phyloP scores from a whole-genome alignment of 1,140 invertebrate species.

The Branchinecta lindahli region DNA sequence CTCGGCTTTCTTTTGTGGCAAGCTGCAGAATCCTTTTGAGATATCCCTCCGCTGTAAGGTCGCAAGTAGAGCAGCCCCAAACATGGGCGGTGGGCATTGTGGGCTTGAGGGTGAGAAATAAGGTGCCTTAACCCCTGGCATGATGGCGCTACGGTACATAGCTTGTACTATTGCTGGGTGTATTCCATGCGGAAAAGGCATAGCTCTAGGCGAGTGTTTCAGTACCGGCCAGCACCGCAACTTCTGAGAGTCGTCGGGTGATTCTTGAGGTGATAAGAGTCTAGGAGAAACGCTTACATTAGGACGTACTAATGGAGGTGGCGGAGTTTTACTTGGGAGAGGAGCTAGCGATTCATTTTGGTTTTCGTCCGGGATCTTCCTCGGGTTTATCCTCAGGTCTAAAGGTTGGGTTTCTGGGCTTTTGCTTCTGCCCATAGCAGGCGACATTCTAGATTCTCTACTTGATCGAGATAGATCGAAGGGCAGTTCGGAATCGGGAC shows the following conservation, averaged over 20 bases:
- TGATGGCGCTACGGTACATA: not conserved
- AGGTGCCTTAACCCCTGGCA: not conserved
- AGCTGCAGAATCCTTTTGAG: not conserved
- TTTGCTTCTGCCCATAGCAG: not conserved
- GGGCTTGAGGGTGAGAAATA: not conserved
- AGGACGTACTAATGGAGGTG: constrained; percentile 1
- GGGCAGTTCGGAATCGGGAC: not conserved
- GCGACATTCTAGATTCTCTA: not conserved
- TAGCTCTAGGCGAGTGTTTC: too few species aligned
- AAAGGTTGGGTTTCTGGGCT: not conserved
- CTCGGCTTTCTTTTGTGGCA: too few species aligned
- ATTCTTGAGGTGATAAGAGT: too few species aligned
- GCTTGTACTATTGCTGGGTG: not conserved
- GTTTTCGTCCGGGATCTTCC: not conserved
- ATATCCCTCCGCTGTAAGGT: not conserved
- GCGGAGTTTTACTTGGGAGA: not conserved
- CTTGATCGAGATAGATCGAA: not conserved
- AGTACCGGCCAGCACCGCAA: too few species aligned
- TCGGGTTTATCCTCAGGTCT: not conserved
- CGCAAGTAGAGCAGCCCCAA: not conserved
- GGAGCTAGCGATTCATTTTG: not conserved
- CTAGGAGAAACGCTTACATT: too few species aligned
- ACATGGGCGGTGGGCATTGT: not conserved
- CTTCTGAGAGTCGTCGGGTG: too few species aligned
- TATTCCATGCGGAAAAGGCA: not conserved